Percentiles rank a stretch among this genome's conserved stretches.
Conservation (phyloP, 1,140 invertebrate genomes). For the Coboldia fuscipes region DNA sequence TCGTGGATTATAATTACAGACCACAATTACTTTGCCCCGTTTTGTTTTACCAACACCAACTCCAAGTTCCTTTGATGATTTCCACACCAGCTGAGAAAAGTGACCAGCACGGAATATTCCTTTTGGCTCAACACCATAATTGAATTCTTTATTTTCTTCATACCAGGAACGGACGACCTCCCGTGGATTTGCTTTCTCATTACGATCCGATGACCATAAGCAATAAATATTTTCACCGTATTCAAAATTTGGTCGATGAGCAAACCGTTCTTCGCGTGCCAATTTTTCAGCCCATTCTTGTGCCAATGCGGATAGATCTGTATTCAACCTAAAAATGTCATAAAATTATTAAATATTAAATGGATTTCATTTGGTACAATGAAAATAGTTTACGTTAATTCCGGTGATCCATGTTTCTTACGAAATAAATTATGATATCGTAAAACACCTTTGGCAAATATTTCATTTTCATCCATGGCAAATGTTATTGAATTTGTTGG, state of each 20-base stretch:
- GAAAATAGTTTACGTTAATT: conserved; percentile 21
- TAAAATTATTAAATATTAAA: conserved; percentile 4
- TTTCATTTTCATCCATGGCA: not conserved
- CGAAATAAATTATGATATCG: conserved; percentile 59
- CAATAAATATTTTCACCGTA: conserved; percentile 36
- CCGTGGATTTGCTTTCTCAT: conserved; percentile 33
- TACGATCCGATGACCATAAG: conserved; percentile 43
- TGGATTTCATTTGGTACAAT: too few relatives aligned
- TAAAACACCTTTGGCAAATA: conserved; percentile 20
- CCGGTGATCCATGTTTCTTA: conserved; percentile 41
- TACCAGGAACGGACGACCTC: conserved; percentile 48
- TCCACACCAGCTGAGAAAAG: conserved; percentile 49
- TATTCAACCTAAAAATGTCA: conserved; percentile 20
- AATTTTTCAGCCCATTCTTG: conserved; percentile 60
- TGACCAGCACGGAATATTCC: conserved; percentile 23
- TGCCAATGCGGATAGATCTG: conserved; percentile 27
- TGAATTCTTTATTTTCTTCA: conserved; percentile 36
- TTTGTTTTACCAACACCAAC: conserved; percentile 35
- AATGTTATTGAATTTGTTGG: not conserved
- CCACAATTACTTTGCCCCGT: conserved; percentile 30
- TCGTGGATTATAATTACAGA: conserved; percentile 50
- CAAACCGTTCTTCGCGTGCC: conserved; percentile 41
- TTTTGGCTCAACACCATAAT: conserved; percentile 32
- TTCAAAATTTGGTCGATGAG: conserved; percentile 33
- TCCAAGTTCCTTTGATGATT: conserved; percentile 37